Base-by-base conservation (phyloP, 2,888 invertebrate species). In the Chironomus tentans region DNA sequence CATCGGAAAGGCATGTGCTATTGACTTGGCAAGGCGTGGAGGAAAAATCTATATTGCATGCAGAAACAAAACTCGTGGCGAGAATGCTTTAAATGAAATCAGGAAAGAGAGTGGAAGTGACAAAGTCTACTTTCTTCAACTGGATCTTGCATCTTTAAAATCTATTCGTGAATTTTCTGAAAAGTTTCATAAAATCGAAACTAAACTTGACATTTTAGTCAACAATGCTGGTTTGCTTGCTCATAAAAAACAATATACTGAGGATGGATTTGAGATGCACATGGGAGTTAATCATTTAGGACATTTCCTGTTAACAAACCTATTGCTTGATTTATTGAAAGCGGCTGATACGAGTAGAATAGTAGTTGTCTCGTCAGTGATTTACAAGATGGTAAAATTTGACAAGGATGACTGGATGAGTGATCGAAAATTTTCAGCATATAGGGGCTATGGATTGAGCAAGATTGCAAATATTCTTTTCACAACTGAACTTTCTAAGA, bases 1-100 rank as follows among this genome's bases (percentile, higher is more conserved):
- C 24, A 93, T 95, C 79, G 95, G 95, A 12, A 89, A 87, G 82
- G 92, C 91, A 81, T 89, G 91, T 0, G 90, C 88, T 0, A 84
- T 84, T 82, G 89, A 88, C 80, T 85, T 92, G 79, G 92, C 92
- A 0, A 84, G 84, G 77, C 83, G 90, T 78, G 88, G 89, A 13
- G 92, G 91, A 4, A 90, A 88, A 86, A 89, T 93, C 78, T 88
- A 92, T 80, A 90, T 93, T 91, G 93, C 92, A 3, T 93, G 93
- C 80, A 86, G 92, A 77, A 87, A 93, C 82, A 93, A 93, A 28
- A 28, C 28, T 4, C 28, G 28, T 28, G 28, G 28, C 83, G 91
- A 92, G 86, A 81, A 82, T 84, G 83, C 85, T 76, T 86, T 90
- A 0, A 85, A 87, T 80, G 88, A 90, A 78, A 90, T 92, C 77